These are phyloP conservation scores for Calephelis nemesis DNA, from an alignment of 1,140 invertebrate species.

Conservation along the genomic window DNA sequence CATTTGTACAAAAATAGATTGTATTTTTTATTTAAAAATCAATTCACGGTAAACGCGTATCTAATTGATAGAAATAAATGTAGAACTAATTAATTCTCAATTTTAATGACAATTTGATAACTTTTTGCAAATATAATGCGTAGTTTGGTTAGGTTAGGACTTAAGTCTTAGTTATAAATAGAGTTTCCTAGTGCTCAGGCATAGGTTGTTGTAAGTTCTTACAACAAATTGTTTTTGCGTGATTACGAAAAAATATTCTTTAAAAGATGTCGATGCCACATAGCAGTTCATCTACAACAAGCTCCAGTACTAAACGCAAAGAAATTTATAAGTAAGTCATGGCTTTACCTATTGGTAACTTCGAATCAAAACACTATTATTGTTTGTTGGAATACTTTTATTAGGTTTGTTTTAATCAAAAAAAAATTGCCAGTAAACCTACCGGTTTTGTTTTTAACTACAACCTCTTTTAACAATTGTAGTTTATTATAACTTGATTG, in stretches of 20 bases:
- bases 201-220: not conserved
- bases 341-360: not conserved
- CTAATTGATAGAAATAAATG: constrained; percentile 1
- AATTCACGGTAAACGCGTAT: not conserved
- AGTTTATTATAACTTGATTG: no score
- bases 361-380: not conserved
- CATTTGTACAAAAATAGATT: not conserved
- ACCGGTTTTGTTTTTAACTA: not conserved
- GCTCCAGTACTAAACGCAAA: constrained; percentile 83
- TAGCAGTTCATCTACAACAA: constrained; percentile 76
- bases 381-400: not conserved
- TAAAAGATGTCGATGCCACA: constrained; percentile 73
- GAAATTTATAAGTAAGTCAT: constrained; percentile 83
- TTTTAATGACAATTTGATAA: not conserved
- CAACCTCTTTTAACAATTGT: no score
- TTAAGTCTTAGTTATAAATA: constrained; percentile 8
- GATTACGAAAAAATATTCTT: constrained; percentile 18
- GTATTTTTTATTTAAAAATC: not conserved
- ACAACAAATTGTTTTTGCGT: not conserved
- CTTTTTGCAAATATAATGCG: not conserved
- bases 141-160: not conserved
- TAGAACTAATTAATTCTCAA: not conserved
- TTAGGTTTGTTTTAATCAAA: not conserved
- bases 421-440: not conserved
- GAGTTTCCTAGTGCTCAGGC: constrained; percentile 4